These are phyloP conservation scores for Crypturellus undulatus DNA, from an alignment of 2,113 vertebrate species.

Conservation along the genomic window DNA sequence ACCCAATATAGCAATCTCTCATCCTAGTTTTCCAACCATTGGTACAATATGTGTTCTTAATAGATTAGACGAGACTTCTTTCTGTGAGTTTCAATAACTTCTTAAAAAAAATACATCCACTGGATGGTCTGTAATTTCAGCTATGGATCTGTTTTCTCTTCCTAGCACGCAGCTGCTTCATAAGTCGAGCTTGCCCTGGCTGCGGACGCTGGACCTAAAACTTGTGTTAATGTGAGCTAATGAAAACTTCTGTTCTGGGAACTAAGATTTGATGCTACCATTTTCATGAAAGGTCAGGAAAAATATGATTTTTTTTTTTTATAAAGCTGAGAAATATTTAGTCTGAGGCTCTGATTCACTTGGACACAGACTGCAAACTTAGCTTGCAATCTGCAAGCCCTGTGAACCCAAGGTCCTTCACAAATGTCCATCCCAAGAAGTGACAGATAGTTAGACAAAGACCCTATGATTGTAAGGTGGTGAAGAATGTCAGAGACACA, in stretches of 20 bases:
- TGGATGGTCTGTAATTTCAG: neutral
- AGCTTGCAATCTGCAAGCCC: neutral
- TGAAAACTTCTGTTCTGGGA: neutral
- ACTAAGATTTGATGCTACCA: neutral
- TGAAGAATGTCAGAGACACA: neutral
- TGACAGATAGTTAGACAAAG: neutral
- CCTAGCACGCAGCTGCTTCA: neutral
- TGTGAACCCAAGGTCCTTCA: neutral
- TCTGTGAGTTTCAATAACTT: neutral
- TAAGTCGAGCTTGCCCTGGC: neutral
- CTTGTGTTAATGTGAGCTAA: neutral
- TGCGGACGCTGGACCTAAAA: neutral
- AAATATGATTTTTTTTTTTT: neutral
- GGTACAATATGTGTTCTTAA: neutral
- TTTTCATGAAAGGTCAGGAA: neutral
- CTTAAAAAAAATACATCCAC: neutral
- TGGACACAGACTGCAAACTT: neutral
- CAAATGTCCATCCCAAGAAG: neutral
- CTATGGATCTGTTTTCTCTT: neutral
- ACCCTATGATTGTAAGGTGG: neutral
- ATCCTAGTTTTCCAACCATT: neutral
- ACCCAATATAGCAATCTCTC: neutral
- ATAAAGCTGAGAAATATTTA: neutral
- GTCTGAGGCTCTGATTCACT: neutral
- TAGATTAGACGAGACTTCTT: neutral